A percentile compares a stretch with the other conserved stretches of the same genome.
Evolutionary conservation across 1,140 invertebrate species (phyloP).

Genomic region (Daktulosphaira vitifoliae): DNA sequence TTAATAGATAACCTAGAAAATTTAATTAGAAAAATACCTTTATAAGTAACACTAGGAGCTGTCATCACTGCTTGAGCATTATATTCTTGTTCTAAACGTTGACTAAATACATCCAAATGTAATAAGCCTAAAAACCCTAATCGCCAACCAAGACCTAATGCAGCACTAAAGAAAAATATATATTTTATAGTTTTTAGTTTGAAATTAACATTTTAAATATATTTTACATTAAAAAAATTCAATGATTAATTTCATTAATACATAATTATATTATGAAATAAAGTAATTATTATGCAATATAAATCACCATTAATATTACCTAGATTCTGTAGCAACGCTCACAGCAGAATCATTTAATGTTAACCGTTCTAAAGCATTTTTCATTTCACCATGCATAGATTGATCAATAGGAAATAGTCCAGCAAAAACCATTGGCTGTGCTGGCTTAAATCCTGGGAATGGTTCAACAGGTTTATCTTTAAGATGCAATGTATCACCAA

Average conservation of each 20-base stretch:
- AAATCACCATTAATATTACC: slow-evolving; percentile 47
- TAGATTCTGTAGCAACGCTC: slow-evolving; percentile 63
- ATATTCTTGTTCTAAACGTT: slow-evolving; percentile 89
- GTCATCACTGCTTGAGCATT: slow-evolving; percentile 81
- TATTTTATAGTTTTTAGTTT: background rate
- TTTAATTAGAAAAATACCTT: slow-evolving; percentile 45
- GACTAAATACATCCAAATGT: slow-evolving; percentile 93
- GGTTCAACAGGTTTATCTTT: slow-evolving; percentile 50
- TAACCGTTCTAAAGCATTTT: slow-evolving; percentile 80
- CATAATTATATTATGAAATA: too few species aligned
- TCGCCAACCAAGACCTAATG: slow-evolving; percentile 87
- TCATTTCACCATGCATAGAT: slow-evolving; percentile 63
- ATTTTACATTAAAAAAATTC: background rate
- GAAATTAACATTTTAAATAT: background rate
- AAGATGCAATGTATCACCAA: slow-evolving; percentile 77
- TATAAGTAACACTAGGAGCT: slow-evolving; percentile 89
- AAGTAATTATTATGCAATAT: too few species aligned
- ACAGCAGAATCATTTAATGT: slow-evolving; percentile 92
- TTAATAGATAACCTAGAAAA: background rate
- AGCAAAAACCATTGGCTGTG: slow-evolving; percentile 87
- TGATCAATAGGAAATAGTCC: slow-evolving; percentile 89
- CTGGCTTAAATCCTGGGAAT: slow-evolving; percentile 56
- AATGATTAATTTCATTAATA: background rate
- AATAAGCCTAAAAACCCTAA: slow-evolving; percentile 88
- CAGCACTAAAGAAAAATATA: slow-evolving; percentile 49